phyloP scores from a whole-genome alignment of 1,140 invertebrate genomes.

The Asobara japonica region DNA sequence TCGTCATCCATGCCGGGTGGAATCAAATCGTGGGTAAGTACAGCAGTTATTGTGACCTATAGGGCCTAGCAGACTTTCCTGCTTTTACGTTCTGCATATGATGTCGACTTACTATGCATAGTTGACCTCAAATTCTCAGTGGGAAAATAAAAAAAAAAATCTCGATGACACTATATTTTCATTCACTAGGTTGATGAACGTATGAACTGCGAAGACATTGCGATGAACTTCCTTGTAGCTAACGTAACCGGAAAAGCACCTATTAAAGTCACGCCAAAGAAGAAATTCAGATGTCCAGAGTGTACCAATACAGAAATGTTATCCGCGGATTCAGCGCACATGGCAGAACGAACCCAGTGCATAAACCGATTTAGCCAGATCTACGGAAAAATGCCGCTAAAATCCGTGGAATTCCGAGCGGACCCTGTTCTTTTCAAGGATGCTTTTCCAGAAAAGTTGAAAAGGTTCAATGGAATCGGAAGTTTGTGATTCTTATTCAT shows the following conservation, averaged over 20 bases:
- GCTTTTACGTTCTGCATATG: no score
- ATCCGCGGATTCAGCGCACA: conserved; percentile 90
- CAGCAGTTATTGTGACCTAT: no score
- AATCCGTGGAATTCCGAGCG: conserved; percentile 90
- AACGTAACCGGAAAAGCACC: conserved; percentile 93
- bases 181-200: conserved; percentile 90
- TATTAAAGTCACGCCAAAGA: conserved; percentile 96
- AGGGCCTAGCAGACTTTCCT: no score
- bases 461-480: conserved; percentile 91
- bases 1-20: conserved; percentile 83
- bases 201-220: conserved; percentile 96
- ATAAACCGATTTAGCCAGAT: conserved; percentile 86
- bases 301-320: conserved; percentile 95
- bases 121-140: no score
- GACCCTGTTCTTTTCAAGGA: conserved; percentile 95
- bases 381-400: conserved; percentile 89
- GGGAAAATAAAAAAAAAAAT: no score
- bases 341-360: conserved; percentile 92
- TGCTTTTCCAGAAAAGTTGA: conserved; percentile 85
- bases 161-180: no score
- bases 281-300: conserved; percentile 97
- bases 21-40: conserved; percentile 83
- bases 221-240: conserved; percentile 93
- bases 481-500: conserved; percentile 78
- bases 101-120: no score